phyloP scores from a whole-genome alignment of 2,888 invertebrate genomes.

The Drosophila nr. perissopoda region DNA sequence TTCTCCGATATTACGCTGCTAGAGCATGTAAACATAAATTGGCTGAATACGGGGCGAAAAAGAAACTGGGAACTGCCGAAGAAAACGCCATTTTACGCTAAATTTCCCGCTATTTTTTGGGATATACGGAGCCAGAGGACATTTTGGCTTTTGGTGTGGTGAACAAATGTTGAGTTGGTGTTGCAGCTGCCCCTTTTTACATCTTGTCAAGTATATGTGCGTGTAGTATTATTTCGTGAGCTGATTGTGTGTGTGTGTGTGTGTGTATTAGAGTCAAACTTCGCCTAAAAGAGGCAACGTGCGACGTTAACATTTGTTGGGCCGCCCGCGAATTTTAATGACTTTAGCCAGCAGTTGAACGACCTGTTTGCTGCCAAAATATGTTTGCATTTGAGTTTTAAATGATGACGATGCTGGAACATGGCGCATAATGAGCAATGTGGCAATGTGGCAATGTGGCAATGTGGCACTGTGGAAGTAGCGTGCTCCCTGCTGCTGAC shows the following conservation, averaged over 20 bases:
- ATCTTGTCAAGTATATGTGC: constrained; percentile 13
- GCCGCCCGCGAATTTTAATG: constrained; percentile 72
- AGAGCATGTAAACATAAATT: background rate
- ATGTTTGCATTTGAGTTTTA: constrained; percentile 76
- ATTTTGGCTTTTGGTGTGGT: constrained; percentile 36
- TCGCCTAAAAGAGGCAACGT: constrained; percentile 57
- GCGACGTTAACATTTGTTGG: constrained; percentile 53
- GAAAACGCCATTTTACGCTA: background rate
- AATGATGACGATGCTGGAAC: constrained; percentile 64
- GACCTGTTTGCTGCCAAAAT: constrained; percentile 47
- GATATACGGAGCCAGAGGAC: background rate
- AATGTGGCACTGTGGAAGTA: background rate
- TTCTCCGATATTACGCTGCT: background rate
- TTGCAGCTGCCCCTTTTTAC: constrained; percentile 12
- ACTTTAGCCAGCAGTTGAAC: constrained; percentile 42
- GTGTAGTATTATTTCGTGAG: constrained; percentile 71
- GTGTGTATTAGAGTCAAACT: constrained; percentile 58
- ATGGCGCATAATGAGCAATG: background rate
- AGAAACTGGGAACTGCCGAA: constrained; percentile 16
- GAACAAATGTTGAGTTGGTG: constrained; percentile 31
- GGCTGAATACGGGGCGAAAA: background rate
- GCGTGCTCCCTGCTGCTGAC: background rate
- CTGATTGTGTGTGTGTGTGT: constrained; percentile 66
- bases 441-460: background rate
- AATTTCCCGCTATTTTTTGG: constrained; percentile 24